Evolutionary conservation across 2,113 vertebrate genomes (phyloP).

Genomic region (Engystomops pustulosus): DNA sequence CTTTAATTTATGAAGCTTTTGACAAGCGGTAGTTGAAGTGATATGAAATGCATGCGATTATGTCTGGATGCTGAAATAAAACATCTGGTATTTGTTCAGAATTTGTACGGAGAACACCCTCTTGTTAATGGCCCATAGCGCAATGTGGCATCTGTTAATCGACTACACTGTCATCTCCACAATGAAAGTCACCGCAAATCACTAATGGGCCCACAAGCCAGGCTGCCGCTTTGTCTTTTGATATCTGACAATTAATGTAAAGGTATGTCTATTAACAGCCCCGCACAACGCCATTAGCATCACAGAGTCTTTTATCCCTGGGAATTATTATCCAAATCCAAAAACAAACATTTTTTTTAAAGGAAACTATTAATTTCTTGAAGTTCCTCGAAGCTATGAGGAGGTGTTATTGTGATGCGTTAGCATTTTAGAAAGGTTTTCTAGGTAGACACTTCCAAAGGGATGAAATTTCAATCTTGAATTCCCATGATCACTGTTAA

Average conservation of each 20-base stretch:
- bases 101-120: constrained; percentile 66
- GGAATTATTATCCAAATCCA: constrained; percentile 6
- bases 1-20: constrained; percentile 67
- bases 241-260: constrained; percentile 66
- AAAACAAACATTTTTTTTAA: constrained; percentile 32
- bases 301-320: neutral
- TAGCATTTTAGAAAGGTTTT: constrained; percentile 28
- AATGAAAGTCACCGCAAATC: constrained; percentile 70
- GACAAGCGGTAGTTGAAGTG: constrained; percentile 64
- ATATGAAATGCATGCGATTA: constrained; percentile 63
- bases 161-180: constrained; percentile 67
- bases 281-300: neutral
- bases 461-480: no score
- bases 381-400: constrained; percentile 19
- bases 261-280: constrained; percentile 65
- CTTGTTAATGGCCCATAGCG: constrained; percentile 71
- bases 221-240: constrained; percentile 63
- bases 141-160: constrained; percentile 72
- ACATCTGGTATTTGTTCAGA: constrained; percentile 73
- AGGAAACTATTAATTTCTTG: constrained; percentile 19
- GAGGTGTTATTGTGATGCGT: neutral
- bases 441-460: neutral
- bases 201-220: constrained; percentile 64
- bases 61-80: constrained; percentile 67
- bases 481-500: no score